Evolutionary conservation across 2,888 invertebrate genomes (phyloP), one percentile per base, ranked within the genome.

Genomic region (Scaptodrosophila latifasciaeformis): DNA sequence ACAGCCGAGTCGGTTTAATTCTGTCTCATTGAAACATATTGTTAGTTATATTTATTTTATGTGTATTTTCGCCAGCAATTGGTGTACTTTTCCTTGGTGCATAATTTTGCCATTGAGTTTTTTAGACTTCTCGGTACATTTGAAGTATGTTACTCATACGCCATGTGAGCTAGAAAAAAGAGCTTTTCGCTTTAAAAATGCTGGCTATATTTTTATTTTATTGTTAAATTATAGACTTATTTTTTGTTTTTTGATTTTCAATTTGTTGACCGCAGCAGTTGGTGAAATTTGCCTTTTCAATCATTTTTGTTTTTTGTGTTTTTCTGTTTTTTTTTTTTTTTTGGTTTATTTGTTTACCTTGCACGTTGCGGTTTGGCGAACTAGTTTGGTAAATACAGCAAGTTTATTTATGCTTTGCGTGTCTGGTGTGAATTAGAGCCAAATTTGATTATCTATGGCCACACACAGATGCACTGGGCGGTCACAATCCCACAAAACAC

Each of bases 401-500:
- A 67, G 79, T 77, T 77, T 77, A 81, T 77, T 81, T 77, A 76
- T 72, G 79, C 71, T 72, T 77, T 76, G 76, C 76, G 81, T 77
- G 76, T 81, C 74, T 79, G 69, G 59, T 65, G 74, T 77, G 65
- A 81, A 77, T 77, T 77, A 77, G 76, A 79, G 80, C 77, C 70
- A 79, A 79, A 77, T 75, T 81, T 81, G 75, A 76, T 76, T 76
- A 76, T 81, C 81, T 76, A 78, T 78, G 57, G 54, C 59, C 62
- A 58, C 57, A 77, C 64, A 68, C 45, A 65, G 15, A 65, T 30
- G 65, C 19, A 51, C 29, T 24, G 40, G 35, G 42, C 17, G 37
- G 44, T 56, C 5, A 42, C 7, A 54, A 37, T 39, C 47, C 43
- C 60, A 65, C 31, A 57, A 42, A 75, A 67, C 77, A 77, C 80